A percentile compares a stretch with the other conserved stretches of the same genome.
These are phyloP conservation scores for Cheilosia urbana DNA, from an alignment of 2,888 invertebrate genomes.

Conservation along the genomic window DNA sequence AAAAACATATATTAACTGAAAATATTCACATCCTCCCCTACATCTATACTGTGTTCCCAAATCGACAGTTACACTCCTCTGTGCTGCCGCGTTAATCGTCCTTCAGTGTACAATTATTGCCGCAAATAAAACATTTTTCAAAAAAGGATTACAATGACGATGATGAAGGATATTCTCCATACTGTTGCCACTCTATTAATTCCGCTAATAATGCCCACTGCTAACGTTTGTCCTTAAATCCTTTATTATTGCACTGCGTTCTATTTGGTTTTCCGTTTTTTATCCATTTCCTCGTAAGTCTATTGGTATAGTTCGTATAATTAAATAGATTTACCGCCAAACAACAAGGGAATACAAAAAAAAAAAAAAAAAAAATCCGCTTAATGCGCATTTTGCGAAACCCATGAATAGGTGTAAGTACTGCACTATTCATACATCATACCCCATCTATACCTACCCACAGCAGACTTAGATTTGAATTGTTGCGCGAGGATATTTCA, in stretches of 20 bases:
- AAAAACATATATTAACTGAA: neutral
- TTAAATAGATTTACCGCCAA: slow-evolving; percentile 72
- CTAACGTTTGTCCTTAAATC: slow-evolving; percentile 47
- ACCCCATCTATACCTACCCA: slow-evolving; percentile 8
- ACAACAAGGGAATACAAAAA: slow-evolving; percentile 47
- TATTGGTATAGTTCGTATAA: slow-evolving; percentile 62
- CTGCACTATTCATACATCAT: neutral
- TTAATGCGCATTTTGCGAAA: slow-evolving; percentile 40
- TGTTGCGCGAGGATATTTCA: slow-evolving; percentile 40
- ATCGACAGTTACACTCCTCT: slow-evolving; percentile 17
- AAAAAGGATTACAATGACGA: slow-evolving; percentile 65
- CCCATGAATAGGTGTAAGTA: slow-evolving; percentile 17
- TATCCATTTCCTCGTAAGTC: slow-evolving; percentile 39
- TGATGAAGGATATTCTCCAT: slow-evolving; percentile 56
- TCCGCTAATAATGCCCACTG: slow-evolving; percentile 55
- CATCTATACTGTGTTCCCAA: slow-evolving; percentile 16
- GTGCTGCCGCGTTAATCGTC: slow-evolving; percentile 58
- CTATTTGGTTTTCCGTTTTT: slow-evolving; percentile 19
- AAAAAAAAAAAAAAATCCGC: slow-evolving; percentile 37
- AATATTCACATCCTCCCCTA: neutral
- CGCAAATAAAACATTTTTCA: slow-evolving; percentile 59
- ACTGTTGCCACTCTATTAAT: slow-evolving; percentile 56
- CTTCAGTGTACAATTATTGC: slow-evolving; percentile 71
- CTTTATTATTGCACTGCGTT: slow-evolving; percentile 58
- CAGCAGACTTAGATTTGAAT: slow-evolving; percentile 49